Base-by-base conservation (phyloP, 2,113 vertebrate genomes). In the Leuciscus idus region DNA sequence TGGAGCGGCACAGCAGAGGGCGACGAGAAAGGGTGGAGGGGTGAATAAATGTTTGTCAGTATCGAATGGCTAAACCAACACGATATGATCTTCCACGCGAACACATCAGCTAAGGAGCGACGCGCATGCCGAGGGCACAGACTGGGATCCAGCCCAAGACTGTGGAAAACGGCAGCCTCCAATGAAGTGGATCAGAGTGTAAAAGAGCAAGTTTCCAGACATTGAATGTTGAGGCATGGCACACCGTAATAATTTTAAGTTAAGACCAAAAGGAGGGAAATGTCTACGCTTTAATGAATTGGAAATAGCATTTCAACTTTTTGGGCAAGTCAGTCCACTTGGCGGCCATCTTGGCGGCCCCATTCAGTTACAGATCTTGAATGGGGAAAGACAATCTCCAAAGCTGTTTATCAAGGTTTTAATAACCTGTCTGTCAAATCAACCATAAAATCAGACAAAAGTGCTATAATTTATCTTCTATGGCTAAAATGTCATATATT, bases 131-230 rank as follows among this genome's bases (percentile, higher is more conserved):
- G 59, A 74, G 84, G 88, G 76, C 79, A 85, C 87, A 76, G 61
- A 61, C 66, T n/a, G 84, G 61, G 83, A 86, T 88, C 82, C 62
- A 46, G 84, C 28, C 88, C 76, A 83, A 89, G 68, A 43, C 50
- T 72, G 23, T 81, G 86, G 68, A 83, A 68, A 87, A 86, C 13
- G 66, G 52, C 74, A 83, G 87, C 74, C 52, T 88, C 28, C 36
- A 74, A 62, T 86, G 87, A 78, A 68, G 86, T 70, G 62, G 85
- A 74, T 74, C 66, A 66, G 55, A 89, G 57, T 21, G 50, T 62
- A 39, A 43, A 48, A 83, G 21, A 87, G 59, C 21, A 83, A 36
- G 85, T 23, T 64, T 86, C 23, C 46, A 89, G 76, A 75, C 43
- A 78, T 15, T 46, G 61, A 59, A 85, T 75, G 48, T 15, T 23